Base-by-base conservation (phyloP, 2,113 vertebrate species). In the Phyllopteryx taeniolatus region DNA sequence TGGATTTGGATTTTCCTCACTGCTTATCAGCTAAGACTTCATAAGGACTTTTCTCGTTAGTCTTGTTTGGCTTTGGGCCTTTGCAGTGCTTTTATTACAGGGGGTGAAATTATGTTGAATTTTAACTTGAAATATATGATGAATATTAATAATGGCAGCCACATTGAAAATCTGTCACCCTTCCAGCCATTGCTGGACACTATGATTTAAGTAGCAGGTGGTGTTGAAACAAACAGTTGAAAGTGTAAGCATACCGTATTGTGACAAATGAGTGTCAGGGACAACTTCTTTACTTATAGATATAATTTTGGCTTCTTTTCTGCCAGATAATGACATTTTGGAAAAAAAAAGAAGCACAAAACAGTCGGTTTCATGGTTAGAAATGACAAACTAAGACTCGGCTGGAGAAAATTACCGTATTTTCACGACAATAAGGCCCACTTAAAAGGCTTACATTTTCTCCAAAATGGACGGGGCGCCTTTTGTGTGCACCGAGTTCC, bases 1-100 rank as follows among this genome's bases (percentile, higher is more conserved):
- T 61, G 31, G 31, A 19, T 56, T 56, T n/a, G 31, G 12, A 11
- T 42, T 63, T 63, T 42, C 39, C 62, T 44, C 19, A 1, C 39
- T 8, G 4, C 63, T 65, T 65, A 65, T 65, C 63, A 22, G 63
- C n/a, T 1, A 8, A 27, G 42, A 33, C 63, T 65, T 27, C 42
- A 44, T 22, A 27, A 44, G 63, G 63, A 65, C n/a, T 65, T 65
- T 65, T 65, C n/a, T 44, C 42, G 11, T 65, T 43, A 12, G 42
- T 8, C 31, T 44, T 22, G 31, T 65, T 65, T 27, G 63, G 63
- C 63, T 44, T 64, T 22, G 62, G 42, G 62, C 39, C n/a, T 22
- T 65, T 44, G 14, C n/a, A 22, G 4, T 22, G 42, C 39, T 65
- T 46, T 65, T 39, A 65, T 65, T 44, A 64, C 9, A 12, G 19